Evolutionary conservation across 2,888 invertebrate genomes (phyloP).

Genomic region (Oscheius myriophilus): DNA sequence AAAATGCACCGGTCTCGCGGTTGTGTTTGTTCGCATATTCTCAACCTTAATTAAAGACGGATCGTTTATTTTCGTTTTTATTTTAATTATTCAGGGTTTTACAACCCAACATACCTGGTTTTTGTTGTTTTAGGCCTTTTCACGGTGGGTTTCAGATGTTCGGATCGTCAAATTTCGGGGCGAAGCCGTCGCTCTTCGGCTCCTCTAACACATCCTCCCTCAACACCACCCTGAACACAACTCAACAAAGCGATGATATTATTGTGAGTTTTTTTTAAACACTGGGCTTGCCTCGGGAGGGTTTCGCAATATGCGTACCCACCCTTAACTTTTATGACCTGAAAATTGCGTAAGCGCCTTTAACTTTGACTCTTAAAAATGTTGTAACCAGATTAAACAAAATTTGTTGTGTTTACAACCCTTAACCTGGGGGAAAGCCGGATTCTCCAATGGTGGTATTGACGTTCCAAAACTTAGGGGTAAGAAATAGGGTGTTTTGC

Average conservation of each 20-base stretch:
- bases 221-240: neutral
- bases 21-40: neutral
- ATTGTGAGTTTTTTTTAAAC: slow-evolving; percentile 13
- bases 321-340: no score
- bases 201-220: neutral
- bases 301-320: no score
- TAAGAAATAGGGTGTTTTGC: no score
- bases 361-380: no score
- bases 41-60: neutral
- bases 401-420: no score
- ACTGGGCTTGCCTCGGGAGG: no score
- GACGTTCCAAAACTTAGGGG: no score
- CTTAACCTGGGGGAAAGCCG: no score
- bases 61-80: neutral
- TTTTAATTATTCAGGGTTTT: neutral
- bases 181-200: slow-evolving; percentile 28
- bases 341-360: no score
- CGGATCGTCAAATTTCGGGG: slow-evolving; percentile 45
- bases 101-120: no score
- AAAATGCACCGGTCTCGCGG: neutral
- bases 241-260: slow-evolving; percentile 15
- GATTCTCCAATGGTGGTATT: no score
- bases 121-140: neutral
- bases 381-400: no score
- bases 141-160: slow-evolving; percentile 37